Evolutionary conservation across 1,140 invertebrate genomes (phyloP).

Genomic region (Magallana gigas): DNA sequence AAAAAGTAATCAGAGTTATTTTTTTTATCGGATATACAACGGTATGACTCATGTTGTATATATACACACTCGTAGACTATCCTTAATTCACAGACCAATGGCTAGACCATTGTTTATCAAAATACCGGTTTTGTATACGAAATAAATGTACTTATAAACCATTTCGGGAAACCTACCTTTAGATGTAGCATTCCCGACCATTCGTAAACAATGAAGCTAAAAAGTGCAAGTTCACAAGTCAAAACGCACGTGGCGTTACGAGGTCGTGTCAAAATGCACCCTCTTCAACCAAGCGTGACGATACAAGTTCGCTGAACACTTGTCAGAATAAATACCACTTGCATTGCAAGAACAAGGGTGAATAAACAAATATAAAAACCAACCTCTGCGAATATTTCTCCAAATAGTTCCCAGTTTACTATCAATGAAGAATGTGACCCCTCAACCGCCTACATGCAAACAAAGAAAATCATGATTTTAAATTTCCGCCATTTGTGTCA

Average conservation of each 20-base stretch:
- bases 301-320: not conserved
- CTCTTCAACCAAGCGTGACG: constrained; percentile 14
- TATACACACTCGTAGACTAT: too few relatives aligned
- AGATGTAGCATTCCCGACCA: not conserved
- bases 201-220: not conserved
- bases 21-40: too few relatives aligned
- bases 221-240: constrained; percentile 3
- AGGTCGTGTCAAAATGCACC: constrained; percentile 36
- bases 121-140: not conserved
- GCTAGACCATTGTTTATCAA: not conserved
- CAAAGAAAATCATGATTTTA: constrained; percentile 26
- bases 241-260: constrained; percentile 34
- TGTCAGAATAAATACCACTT: not conserved
- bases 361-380: not conserved
- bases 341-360: not conserved
- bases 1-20: too few relatives aligned
- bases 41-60: too few relatives aligned
- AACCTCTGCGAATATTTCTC: not conserved
- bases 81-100: not conserved
- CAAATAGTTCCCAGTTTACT: not conserved
- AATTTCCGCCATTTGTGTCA: constrained; percentile 37
- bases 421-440: not conserved
- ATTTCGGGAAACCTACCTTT: not conserved
- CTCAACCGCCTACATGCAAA: not conserved
- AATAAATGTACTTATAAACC: not conserved